Base-by-base conservation (phyloP, 64 coral and sea anemone genomes). In the Montipora foliosa region DNA sequence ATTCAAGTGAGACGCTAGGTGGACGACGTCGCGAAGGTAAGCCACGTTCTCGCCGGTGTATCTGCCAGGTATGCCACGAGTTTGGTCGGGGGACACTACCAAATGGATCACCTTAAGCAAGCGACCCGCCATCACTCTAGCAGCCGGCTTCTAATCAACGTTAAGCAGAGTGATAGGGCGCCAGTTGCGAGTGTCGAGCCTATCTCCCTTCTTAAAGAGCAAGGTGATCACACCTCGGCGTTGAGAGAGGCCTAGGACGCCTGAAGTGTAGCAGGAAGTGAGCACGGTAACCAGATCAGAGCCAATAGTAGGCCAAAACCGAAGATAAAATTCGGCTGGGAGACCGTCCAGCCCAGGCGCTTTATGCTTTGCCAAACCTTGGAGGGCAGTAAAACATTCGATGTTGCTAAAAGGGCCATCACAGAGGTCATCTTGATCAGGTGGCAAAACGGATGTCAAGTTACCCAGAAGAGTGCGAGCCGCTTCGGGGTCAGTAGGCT, bases 21-120 rank as follows among this genome's bases (percentile, higher is more conserved):
- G 4, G 50, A 83, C 50, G 14, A 67, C 21, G 37, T 94, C 92
- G 1, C 81, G 48, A 0, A 94, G 11, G 14, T 88, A 67, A 19
- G 60, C 6, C 2, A 79, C 58, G 19, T 94, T 94, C 11, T 94
- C 74, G 4, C 62, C 47, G 12, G 82, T 94, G 19, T 53, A 79
- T 10, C 92, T 74, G 0, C 83, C 92, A 2, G 92, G 92, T 1
- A 93, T 73, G 0, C 62, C 77, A 37, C 80, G 58, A 0, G 90
- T 76, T 47, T 84, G 90, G 83, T 92, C 90, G 5, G 50, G 11
- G 2, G 29, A 24, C 14, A 89, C 49, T 4, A 89, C 87, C 12
- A 49, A 15, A 21, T 71, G 12, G 49, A 71, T 87, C 6, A 87
- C 83, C 1, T 72, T 72, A 6, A n/a, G 24, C 0, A 87, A 17